Conservation (phyloP, 2,888 invertebrate species). For the Macrophya alboannulata region DNA sequence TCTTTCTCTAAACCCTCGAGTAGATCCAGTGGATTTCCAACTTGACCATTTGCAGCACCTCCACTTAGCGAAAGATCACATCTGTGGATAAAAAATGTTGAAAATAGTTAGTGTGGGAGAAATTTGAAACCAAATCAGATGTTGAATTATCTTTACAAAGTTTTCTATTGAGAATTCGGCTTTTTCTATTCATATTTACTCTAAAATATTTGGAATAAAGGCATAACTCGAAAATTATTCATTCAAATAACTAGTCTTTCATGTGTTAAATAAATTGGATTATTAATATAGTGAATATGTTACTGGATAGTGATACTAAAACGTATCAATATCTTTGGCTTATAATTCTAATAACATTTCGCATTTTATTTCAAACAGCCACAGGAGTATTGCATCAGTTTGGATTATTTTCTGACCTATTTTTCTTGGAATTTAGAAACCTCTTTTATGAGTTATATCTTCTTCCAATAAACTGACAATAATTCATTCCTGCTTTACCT, state of each 20-base stretch:
- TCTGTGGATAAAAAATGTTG: conserved; percentile 74
- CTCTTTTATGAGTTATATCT: neutral
- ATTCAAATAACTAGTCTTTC: too few relatives aligned
- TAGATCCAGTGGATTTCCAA: conserved; percentile 82
- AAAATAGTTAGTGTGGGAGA: conserved; percentile 11
- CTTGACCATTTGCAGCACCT: conserved; percentile 85
- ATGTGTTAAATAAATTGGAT: too few relatives aligned
- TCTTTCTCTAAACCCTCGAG: conserved; percentile 82
- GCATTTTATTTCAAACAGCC: neutral
- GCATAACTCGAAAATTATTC: too few relatives aligned
- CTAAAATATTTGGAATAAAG: too few relatives aligned
- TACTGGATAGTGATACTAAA: too few relatives aligned
- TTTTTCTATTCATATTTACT: too few relatives aligned
- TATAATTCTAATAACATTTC: neutral
- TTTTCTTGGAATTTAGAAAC: neutral
- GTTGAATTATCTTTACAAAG: neutral
- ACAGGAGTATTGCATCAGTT: neutral
- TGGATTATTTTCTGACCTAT: neutral
- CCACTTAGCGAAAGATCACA: conserved; percentile 94
- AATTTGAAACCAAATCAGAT: neutral
- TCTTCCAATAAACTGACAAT: neutral
- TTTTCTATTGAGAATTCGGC: neutral
- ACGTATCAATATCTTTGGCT: too few relatives aligned
- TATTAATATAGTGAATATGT: too few relatives aligned
- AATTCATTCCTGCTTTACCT: conserved; percentile 73